Evolutionary conservation across 2,113 vertebrate genomes (phyloP), one percentile per base, ranked within the genome.

Genomic region (Sphaerodactylus townsendi): DNA sequence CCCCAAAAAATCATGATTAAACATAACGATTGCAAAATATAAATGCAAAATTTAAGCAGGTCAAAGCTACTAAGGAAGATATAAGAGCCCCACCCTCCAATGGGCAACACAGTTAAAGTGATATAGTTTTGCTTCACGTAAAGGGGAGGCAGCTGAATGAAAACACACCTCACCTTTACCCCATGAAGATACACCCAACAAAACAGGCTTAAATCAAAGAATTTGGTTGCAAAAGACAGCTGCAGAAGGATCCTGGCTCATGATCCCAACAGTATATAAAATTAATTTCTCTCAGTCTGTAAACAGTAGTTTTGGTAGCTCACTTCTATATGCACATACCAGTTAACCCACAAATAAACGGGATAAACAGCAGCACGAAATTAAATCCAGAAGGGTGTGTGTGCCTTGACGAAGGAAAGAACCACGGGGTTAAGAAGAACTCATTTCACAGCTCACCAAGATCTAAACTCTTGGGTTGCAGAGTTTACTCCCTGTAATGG

Each of bases 261-360:
- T 87, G 87, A 95, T 92, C 88, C 95, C 94, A 95, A 93, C 94
- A 94, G 93, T 94, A 95, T 82, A 95, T 81, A 96, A 96, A 96
- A 82, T 95, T 87, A 89, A 80, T 9, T 56, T 91, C 94, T 93
- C 91, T 93, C 93, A 93, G 90, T 94, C 93, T 95, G 95, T 95
- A 96, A 96, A 96, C 94, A 95, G 95, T 95, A 93, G 95, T 94
- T 86, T 48, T 90, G 73, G 85, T 93, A 90, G 80, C 13, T 90
- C 86, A 79, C 84, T 90, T 91, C 83, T 76, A 94, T 91, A 92
- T 85, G 80, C 50, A 82, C 50, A 89, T 94, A 89, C 90, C 90
- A 92, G 87, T 89, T 92, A 81, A 83, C 82, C 70, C 88, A 93
- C 88, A 90, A 91, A 83, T 13, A 33, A 68, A 66, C 91, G 21